Evolutionary conservation across 2,797 vertebrate species (phyloP).

Genomic region (Tenualosa thibaudeaui): DNA sequence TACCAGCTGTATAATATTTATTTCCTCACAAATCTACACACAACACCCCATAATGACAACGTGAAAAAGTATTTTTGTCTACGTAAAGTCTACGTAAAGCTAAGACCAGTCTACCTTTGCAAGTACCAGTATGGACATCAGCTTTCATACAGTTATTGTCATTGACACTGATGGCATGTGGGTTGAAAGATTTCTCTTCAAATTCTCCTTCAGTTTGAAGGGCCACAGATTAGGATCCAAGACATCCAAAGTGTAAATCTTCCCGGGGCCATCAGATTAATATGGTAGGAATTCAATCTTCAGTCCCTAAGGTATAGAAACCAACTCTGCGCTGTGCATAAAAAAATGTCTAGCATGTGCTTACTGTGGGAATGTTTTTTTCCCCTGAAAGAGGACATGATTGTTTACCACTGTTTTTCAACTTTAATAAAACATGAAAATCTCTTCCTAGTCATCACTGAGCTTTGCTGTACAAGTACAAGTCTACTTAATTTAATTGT

Average conservation of each 20-base stretch:
- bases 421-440: too few species aligned
- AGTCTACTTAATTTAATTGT: too few species aligned
- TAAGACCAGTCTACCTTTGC: background rate
- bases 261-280: background rate
- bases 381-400: background rate
- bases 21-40: too few species aligned
- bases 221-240: conserved; percentile 53
- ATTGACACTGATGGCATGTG: conserved; percentile 83
- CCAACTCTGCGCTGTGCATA: background rate
- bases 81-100: too few species aligned
- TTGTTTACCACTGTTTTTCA: background rate
- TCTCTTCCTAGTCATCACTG: too few species aligned
- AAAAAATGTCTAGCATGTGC: background rate
- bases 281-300: background rate
- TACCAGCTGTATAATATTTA: too few species aligned
- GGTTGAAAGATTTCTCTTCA: conserved; percentile 80
- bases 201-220: conserved; percentile 79
- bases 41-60: too few species aligned
- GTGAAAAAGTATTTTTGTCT: too few species aligned
- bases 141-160: conserved; percentile 71
- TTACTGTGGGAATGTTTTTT: background rate
- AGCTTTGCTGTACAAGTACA: too few species aligned
- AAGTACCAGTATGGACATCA: too few species aligned
- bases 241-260: background rate
- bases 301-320: background rate